These are phyloP conservation scores for Zaprionus obscuricornis DNA, from an alignment of 2,888 invertebrate genomes.

Conservation along the genomic window DNA sequence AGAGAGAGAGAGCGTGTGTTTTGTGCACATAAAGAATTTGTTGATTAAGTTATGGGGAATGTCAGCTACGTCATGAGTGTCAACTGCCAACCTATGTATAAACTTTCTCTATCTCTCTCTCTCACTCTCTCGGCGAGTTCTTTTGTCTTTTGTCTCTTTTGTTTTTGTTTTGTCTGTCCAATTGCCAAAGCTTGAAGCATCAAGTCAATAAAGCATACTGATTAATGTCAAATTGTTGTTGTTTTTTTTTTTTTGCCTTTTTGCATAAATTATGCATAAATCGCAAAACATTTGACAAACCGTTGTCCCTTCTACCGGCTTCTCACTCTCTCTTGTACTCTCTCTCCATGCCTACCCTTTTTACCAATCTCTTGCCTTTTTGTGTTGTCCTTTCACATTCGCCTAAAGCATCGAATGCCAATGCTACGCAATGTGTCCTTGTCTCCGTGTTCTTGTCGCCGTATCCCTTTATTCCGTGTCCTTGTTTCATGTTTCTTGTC, in stretches of 20 bases:
- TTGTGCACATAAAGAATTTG: slow-evolving; percentile 59
- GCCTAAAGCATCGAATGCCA: slow-evolving; percentile 24
- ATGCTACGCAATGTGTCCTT: slow-evolving; percentile 37
- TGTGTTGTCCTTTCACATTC: too few relatives aligned
- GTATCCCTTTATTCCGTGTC: too few relatives aligned
- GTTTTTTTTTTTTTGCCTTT: slow-evolving; percentile 39
- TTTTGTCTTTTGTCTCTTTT: slow-evolving; percentile 5
- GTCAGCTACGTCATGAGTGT: slow-evolving; percentile 42
- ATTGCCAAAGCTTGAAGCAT: slow-evolving; percentile 17
- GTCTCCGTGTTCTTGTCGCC: slow-evolving; percentile 4
- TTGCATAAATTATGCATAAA: slow-evolving; percentile 71
- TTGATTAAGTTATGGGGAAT: slow-evolving; percentile 74
- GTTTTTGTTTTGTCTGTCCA: slow-evolving; percentile 14
- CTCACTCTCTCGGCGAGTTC: slow-evolving; percentile 1
- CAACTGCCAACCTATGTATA: too few relatives aligned
- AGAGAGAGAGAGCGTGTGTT: not conserved
- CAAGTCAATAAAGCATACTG: slow-evolving; percentile 70
- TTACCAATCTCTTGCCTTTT: too few relatives aligned
- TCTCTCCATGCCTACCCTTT: too few relatives aligned
- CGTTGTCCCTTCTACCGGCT: slow-evolving; percentile 36
- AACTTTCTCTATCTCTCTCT: not conserved
- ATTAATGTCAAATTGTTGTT: slow-evolving; percentile 69
- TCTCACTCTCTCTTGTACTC: too few relatives aligned
- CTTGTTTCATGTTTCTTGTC: slow-evolving; percentile 1
- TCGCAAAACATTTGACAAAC: slow-evolving; percentile 46